Evolutionary conservation across 2,888 invertebrate species (phyloP), one percentile per base, ranked within the genome.

Genomic region (Agrotis clavis): DNA sequence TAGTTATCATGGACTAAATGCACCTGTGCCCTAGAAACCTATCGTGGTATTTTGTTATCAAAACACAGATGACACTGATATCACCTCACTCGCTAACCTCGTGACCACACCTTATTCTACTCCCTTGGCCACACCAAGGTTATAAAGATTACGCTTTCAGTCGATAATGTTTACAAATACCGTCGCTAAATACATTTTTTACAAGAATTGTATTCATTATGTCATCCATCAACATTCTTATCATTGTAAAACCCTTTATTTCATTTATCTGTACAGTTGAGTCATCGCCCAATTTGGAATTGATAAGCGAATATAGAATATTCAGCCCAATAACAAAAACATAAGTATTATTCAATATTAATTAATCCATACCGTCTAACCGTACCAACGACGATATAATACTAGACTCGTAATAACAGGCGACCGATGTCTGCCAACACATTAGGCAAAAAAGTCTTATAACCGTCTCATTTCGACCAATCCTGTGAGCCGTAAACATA

Each of bases 141-240:
- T 68, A 48, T 59, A 62, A 77, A 73, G 65, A 77, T 79, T 54
- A 77, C 1, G 11, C 7, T 64, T 71, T 11, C n/a, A 64, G 14
- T 57, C 41, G 66, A 81, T 77, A 78, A 71, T 71, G 41, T 71
- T 79, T 79, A 82, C 48, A 82, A 82, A 82, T 77, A 66, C 48
- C 6, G 53, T 67, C 35, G 61, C 54, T 56, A 48, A 64, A 65
- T 57, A 77, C 35, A 57, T 67, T 56, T 71, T 77, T 83, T 75
- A 56, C 71, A 62, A 62, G 74, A 79, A 77, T 71, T 74, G 76
- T 78, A 78, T 84, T 70, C 71, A 78, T 85, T 82, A 85, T 84
- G 61, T 76, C 80, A 86, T 82, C 85, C 71, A 81, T 78, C 85
- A 86, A 81, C 65, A 80, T 71, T 73, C 64, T 79, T 82, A 81